Evolutionary conservation across 2,113 vertebrate genomes (phyloP).

Genomic region (Xiphophorus maculatus): DNA sequence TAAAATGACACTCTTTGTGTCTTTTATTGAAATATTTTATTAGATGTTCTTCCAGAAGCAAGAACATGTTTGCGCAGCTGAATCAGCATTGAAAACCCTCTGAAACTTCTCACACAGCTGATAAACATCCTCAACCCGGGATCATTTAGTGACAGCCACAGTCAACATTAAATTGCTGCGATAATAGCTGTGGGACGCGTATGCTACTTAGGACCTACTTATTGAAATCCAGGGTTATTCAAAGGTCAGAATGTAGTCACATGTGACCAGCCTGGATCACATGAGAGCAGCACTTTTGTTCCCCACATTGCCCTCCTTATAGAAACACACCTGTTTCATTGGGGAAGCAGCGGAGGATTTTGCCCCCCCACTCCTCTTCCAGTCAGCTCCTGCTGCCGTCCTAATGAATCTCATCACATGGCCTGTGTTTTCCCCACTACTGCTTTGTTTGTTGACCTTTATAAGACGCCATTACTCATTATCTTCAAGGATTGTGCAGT

Average conservation of each 20-base stretch:
- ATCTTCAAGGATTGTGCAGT: slow-evolving; percentile 64
- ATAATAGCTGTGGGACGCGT: slow-evolving; percentile 55
- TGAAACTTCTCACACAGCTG: slow-evolving; percentile 24
- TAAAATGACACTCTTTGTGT: neutral
- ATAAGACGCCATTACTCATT: slow-evolving; percentile 64
- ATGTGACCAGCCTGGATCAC: slow-evolving; percentile 66
- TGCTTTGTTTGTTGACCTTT: slow-evolving; percentile 77
- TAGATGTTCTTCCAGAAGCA: slow-evolving; percentile 33
- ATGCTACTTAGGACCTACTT: slow-evolving; percentile 46
- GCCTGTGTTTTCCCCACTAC: slow-evolving; percentile 51
- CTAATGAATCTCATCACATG: slow-evolving; percentile 66
- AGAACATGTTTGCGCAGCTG: neutral
- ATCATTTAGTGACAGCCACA: slow-evolving; percentile 27
- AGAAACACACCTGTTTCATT: slow-evolving; percentile 76
- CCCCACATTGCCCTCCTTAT: slow-evolving; percentile 36
- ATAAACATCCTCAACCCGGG: slow-evolving; percentile 48
- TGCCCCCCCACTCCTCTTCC: neutral
- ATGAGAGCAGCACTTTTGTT: slow-evolving; percentile 64
- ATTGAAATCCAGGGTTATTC: slow-evolving; percentile 45
- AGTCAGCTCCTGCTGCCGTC: slow-evolving; percentile 49
- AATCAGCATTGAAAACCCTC: slow-evolving; percentile 1
- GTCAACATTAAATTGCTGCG: slow-evolving; percentile 37
- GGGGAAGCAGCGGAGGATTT: slow-evolving; percentile 54
- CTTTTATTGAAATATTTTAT: neutral
- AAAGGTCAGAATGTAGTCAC: slow-evolving; percentile 63